Conservation (phyloP, 2,797 vertebrate species). For the Sciurus vulgaris region DNA sequence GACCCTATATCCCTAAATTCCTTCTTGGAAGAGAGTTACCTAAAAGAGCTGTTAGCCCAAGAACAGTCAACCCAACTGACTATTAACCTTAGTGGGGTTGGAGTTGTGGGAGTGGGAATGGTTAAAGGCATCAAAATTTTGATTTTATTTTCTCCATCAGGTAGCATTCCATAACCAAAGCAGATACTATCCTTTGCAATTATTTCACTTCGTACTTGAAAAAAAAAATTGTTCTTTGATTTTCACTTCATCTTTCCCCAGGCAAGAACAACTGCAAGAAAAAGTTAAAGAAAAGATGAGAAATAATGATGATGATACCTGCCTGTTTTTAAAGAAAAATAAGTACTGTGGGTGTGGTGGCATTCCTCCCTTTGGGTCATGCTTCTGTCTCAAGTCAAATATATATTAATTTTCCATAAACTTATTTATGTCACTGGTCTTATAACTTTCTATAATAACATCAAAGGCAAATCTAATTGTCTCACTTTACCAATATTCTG, state of each 20-base stretch:
- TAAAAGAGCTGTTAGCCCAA: not conserved
- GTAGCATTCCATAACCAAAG: not conserved
- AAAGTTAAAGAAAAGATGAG: not conserved
- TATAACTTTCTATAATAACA: not conserved
- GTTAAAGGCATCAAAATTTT: not conserved
- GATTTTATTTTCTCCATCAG: not conserved
- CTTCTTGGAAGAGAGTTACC: not conserved
- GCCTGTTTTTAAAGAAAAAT: not conserved
- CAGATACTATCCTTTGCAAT: not conserved
- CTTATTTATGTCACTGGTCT: not conserved
- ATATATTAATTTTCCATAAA: not conserved
- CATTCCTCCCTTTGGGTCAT: not conserved
- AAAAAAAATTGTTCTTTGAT: not conserved
- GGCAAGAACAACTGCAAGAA: not conserved
- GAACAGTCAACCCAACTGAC: not conserved
- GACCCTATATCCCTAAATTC: not conserved
- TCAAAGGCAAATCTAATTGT: slow-evolving; percentile 46
- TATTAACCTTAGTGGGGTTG: not conserved
- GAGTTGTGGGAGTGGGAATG: not conserved
- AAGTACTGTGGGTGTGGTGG: not conserved
- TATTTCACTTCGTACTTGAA: not conserved
- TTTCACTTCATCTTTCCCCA: not conserved
- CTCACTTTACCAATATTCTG: not conserved
- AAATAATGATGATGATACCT: not conserved
- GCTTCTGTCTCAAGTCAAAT: not conserved